phyloP scores from a whole-genome alignment of 2,113 vertebrate genomes.

The Prunella himalayana region DNA sequence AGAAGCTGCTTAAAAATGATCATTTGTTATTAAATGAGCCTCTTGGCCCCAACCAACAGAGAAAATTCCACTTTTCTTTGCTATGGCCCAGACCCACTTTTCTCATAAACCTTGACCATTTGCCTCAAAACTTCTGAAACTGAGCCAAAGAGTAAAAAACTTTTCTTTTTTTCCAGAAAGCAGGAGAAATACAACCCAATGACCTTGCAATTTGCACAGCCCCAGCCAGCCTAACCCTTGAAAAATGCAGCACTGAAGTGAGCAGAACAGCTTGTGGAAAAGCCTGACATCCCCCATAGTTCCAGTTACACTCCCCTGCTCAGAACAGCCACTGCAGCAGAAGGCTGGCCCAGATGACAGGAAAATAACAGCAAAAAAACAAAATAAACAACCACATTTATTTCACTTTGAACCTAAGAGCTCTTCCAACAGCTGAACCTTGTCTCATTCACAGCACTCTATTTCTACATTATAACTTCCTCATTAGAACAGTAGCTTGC shows the following conservation, averaged over 20 bases:
- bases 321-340: not conserved
- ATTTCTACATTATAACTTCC: not conserved
- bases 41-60: not conserved
- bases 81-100: not conserved
- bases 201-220: not conserved
- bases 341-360: not conserved
- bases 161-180: not conserved
- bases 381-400: not conserved
- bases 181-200: not conserved
- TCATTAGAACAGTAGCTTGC: not conserved
- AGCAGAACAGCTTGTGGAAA: not conserved
- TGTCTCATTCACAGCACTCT: not conserved
- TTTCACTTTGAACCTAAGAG: not conserved
- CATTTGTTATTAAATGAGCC: not conserved
- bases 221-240: not conserved
- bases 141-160: not conserved
- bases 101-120: not conserved
- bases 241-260: not conserved
- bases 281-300: not conserved
- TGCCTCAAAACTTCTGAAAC: not conserved
- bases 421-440: not conserved
- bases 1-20: not conserved
- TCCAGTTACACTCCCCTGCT: not conserved
- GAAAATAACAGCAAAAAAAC: not conserved
- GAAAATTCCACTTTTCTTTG: not conserved